phyloP scores from a whole-genome alignment of 2,113 vertebrate species.

The Rhinoptilus africanus region DNA sequence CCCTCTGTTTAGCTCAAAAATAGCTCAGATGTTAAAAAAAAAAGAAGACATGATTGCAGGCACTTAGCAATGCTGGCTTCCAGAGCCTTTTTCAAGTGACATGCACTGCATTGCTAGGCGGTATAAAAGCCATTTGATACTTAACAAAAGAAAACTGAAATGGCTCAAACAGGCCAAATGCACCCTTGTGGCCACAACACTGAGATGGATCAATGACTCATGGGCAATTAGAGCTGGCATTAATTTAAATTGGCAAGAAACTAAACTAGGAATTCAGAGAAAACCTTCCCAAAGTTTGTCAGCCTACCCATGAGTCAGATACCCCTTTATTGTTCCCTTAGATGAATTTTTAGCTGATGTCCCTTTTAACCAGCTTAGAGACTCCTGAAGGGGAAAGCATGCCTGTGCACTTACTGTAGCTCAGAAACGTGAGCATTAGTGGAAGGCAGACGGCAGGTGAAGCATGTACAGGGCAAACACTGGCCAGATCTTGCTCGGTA shows the following conservation, averaged over 20 bases:
- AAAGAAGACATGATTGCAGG: neutral
- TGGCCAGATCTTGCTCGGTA: neutral
- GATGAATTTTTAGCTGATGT: neutral
- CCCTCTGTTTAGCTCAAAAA: slow-evolving; percentile 31
- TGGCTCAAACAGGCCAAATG: neutral
- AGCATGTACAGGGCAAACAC: neutral
- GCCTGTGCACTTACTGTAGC: neutral
- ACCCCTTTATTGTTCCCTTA: neutral
- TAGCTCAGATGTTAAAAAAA: neutral
- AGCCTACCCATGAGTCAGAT: slow-evolving; percentile 1
- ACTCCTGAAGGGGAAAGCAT: neutral
- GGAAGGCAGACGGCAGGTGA: neutral
- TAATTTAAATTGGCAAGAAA: neutral
- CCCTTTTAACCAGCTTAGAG: neutral
- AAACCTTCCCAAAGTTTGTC: neutral
- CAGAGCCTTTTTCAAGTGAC: neutral
- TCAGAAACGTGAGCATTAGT: neutral
- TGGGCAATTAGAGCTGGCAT: neutral
- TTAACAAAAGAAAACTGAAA: neutral
- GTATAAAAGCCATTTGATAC: slow-evolving; percentile 11
- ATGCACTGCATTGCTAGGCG: neutral
- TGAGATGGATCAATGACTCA: slow-evolving; percentile 5
- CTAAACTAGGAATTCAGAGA: neutral
- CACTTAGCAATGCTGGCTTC: neutral
- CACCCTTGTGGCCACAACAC: neutral